These are phyloP conservation scores for Oxyruncus cristatus DNA, from an alignment of 2,113 vertebrate genomes.

Conservation along the genomic window DNA sequence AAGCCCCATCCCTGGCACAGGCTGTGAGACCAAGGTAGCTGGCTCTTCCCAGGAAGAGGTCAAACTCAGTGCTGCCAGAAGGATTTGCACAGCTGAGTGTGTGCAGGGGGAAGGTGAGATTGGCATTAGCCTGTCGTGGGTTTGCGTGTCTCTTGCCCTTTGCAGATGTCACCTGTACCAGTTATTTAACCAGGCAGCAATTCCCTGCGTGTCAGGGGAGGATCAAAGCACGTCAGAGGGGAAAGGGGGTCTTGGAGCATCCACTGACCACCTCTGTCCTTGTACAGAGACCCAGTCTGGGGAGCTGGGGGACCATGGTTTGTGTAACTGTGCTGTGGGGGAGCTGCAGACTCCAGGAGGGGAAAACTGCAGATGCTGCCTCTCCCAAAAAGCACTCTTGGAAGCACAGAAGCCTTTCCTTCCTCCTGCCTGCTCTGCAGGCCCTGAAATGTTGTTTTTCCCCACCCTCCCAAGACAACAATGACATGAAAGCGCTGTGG, in stretches of 20 bases:
- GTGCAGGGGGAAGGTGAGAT: neutral
- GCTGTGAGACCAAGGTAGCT: neutral
- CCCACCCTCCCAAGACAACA: slow-evolving; percentile 50
- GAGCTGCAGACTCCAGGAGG: neutral
- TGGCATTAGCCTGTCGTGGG: neutral
- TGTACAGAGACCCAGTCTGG: fast-evolving
- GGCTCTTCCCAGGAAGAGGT: neutral
- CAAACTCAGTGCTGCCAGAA: neutral
- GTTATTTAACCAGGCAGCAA: neutral
- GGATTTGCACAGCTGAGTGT: neutral
- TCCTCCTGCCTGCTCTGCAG: neutral
- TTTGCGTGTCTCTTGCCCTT: neutral
- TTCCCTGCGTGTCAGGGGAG: neutral
- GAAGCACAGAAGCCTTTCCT: slow-evolving; percentile 7
- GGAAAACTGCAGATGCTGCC: neutral
- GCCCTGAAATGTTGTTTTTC: neutral
- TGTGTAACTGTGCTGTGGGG: neutral
- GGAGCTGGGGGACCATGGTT: neutral
- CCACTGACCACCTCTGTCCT: neutral
- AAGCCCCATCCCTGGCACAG: neutral
- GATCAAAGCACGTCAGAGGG: neutral
- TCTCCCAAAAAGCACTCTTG: neutral
- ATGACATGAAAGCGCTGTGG: slow-evolving; percentile 25
- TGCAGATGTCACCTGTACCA: neutral
- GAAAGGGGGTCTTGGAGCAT: neutral